Conservation (phyloP, 2,888 invertebrate species). For the Erebia palarica region DNA sequence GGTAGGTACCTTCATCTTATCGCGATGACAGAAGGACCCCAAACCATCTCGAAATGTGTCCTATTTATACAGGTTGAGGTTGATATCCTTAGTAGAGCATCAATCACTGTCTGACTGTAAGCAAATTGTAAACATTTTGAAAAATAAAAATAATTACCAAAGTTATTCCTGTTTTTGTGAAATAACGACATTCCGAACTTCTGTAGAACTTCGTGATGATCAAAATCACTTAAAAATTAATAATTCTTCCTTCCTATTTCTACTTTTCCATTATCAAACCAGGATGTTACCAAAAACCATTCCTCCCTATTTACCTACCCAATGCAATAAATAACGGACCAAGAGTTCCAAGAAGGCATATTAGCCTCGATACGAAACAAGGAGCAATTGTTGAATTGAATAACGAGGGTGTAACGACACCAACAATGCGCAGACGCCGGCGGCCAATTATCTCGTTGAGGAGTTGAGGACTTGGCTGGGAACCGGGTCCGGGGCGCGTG, state of each 20-base stretch:
- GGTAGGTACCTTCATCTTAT: background rate
- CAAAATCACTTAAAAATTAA: too few relatives aligned
- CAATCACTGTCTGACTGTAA: background rate
- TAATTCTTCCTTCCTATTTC: too few relatives aligned
- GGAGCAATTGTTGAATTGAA: conserved; percentile 74
- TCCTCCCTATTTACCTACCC: background rate
- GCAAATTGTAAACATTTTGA: too few relatives aligned
- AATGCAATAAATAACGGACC: conserved; percentile 9
- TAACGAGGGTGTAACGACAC: conserved; percentile 79
- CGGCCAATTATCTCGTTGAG: conserved; percentile 75
- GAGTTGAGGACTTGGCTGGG: conserved; percentile 62
- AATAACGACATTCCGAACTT: too few relatives aligned
- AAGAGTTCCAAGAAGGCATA: conserved; percentile 45
- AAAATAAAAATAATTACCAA: too few relatives aligned
- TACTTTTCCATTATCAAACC: background rate
- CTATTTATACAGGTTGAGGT: background rate
- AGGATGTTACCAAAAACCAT: background rate
- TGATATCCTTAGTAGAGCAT: background rate
- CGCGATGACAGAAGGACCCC: conserved; percentile 8
- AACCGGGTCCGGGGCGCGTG: conserved; percentile 61
- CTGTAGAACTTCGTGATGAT: too few relatives aligned
- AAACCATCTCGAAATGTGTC: conserved; percentile 3
- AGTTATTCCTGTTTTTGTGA: too few relatives aligned
- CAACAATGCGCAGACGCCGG: conserved; percentile 68
- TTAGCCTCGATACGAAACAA: conserved; percentile 76